Evolutionary conservation across 2,113 vertebrate genomes (phyloP).

Genomic region (Nycticorax nycticorax): DNA sequence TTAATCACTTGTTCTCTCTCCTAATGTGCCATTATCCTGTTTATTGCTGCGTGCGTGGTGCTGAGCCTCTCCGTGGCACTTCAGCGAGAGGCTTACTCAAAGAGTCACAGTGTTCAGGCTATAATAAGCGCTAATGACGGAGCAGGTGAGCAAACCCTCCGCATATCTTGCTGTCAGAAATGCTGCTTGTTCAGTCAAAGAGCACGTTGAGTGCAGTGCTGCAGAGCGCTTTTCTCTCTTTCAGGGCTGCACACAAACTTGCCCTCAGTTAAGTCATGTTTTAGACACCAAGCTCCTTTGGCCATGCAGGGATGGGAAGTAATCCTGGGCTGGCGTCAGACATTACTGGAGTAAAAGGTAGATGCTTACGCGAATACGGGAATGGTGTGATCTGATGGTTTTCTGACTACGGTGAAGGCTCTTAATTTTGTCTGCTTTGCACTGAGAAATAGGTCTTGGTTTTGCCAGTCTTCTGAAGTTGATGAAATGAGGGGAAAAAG

Average conservation of each 20-base stretch:
- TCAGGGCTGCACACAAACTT: background rate
- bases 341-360: background rate
- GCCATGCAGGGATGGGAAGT: background rate
- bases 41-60: background rate
- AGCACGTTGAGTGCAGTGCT: background rate
- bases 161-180: background rate
- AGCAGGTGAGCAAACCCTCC: conserved; percentile 45
- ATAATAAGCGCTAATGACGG: background rate
- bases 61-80: background rate
- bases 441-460: conserved; percentile 17
- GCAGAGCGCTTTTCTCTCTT: background rate
- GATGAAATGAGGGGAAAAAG: conserved; percentile 31
- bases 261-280: background rate
- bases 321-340: background rate
- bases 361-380: background rate
- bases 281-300: background rate
- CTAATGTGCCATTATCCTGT: conserved; percentile 23
- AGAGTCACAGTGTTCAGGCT: background rate
- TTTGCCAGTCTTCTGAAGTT: conserved; percentile 22
- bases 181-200: background rate
- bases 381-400: background rate
- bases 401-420: background rate
- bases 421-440: conserved; percentile 34
- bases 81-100: background rate
- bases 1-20: conserved; percentile 35